These are phyloP conservation scores for Nerophis ophidion DNA, from an alignment of 2,113 vertebrate species.

Conservation along the genomic window DNA sequence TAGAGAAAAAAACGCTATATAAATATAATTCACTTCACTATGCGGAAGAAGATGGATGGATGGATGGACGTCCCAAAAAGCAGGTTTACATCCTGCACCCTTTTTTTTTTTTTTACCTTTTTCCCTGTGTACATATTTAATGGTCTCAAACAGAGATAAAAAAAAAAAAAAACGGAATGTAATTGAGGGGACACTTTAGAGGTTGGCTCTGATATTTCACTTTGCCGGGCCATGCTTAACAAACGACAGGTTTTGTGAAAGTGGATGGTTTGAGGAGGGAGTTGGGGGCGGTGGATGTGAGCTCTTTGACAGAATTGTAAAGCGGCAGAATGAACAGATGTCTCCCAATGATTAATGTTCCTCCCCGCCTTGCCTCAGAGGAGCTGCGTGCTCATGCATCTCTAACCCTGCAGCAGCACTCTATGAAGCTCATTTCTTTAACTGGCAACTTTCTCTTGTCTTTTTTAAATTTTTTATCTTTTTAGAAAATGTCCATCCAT, in stretches of 20 bases:
- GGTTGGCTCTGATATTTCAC: constrained; percentile 51
- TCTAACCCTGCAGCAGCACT: constrained; percentile 6
- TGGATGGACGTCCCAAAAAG: constrained; percentile 1
- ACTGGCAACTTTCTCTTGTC: constrained; percentile 17
- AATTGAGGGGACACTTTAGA: constrained; percentile 18
- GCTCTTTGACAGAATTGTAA: constrained; percentile 69
- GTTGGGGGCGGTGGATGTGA: constrained; percentile 18
- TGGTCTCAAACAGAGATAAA: background rate
- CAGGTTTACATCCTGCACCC: constrained; percentile 1
- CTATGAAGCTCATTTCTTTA: constrained; percentile 42
- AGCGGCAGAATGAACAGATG: constrained; percentile 72
- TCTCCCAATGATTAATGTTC: constrained; percentile 72
- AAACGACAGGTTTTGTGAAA: constrained; percentile 35
- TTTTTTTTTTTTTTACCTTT: background rate
- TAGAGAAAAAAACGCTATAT: no score
- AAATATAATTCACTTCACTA: no score
- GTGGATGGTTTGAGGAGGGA: background rate
- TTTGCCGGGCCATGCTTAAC: constrained; percentile 48
- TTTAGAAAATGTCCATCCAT: no score
- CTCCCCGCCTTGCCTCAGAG: constrained; percentile 56
- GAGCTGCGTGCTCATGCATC: constrained; percentile 47
- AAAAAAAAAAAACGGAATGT: background rate
- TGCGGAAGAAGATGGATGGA: no score
- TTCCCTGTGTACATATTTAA: background rate
- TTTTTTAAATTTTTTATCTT: no score